Percentiles rank a stretch among this genome's conserved stretches.
Evolutionary conservation across 2,797 vertebrate genomes (phyloP).

Genomic region (Anas bernieri): DNA sequence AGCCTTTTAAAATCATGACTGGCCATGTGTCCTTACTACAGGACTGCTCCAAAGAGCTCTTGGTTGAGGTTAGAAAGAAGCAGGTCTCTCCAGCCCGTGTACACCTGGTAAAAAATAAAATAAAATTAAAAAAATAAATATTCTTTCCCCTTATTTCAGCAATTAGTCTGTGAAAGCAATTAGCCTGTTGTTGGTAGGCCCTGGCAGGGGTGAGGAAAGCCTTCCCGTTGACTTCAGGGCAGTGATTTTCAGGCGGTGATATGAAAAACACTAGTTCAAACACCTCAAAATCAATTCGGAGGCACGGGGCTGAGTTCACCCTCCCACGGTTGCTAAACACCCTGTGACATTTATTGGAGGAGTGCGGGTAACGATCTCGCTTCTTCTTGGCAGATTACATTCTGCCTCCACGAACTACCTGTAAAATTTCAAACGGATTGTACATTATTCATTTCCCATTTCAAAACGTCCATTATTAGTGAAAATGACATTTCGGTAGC

Average conservation of each 20-base stretch:
- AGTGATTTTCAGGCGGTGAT: not conserved
- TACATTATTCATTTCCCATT: not conserved
- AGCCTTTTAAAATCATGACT: not conserved
- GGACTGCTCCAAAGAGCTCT: not conserved
- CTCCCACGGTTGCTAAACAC: not conserved
- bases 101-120: not conserved
- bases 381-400: constrained; percentile 4
- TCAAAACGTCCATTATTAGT: constrained; percentile 4
- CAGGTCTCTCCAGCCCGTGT: not conserved
- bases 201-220: not conserved
- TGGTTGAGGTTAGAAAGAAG: not conserved
- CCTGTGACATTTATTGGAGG: not conserved
- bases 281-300: not conserved
- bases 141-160: not conserved
- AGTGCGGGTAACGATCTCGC: not conserved
- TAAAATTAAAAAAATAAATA: too few relatives aligned
- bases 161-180: not conserved
- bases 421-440: not conserved
- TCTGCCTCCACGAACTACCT: not conserved
- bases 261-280: not conserved
- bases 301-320: not conserved
- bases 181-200: not conserved
- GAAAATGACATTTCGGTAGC: not conserved
- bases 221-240: not conserved
- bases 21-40: not conserved